Conservation (phyloP, 2,113 vertebrate genomes). For the Sclerurus mexicanus region DNA sequence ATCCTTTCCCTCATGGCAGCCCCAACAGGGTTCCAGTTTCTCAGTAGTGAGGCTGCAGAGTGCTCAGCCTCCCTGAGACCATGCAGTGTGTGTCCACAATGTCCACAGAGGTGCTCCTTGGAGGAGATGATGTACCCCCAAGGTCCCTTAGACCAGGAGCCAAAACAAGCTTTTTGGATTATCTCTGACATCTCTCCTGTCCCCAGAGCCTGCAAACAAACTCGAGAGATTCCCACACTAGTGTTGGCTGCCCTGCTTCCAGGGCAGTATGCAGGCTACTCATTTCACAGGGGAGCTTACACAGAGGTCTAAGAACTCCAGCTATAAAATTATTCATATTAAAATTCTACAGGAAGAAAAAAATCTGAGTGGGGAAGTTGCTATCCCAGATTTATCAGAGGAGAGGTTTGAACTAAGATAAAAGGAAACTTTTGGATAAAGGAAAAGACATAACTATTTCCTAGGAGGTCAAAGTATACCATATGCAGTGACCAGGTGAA, state of each 20-base stretch:
- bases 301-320: background rate
- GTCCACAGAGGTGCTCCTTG: background rate
- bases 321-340: background rate
- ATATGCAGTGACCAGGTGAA: background rate
- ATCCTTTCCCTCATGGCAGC: background rate
- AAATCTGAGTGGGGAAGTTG: background rate
- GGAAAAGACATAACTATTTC: background rate
- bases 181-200: background rate
- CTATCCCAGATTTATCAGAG: background rate
- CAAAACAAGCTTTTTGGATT: background rate
- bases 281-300: background rate
- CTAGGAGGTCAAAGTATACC: background rate
- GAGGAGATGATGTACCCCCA: background rate
- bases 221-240: background rate
- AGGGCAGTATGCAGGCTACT: background rate
- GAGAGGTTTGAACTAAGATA: background rate
- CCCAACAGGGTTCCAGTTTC: background rate
- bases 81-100: background rate
- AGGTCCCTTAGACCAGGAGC: background rate
- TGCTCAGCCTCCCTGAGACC: background rate
- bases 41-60: background rate
- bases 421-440: background rate
- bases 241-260: background rate
- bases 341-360: background rate
- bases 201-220: background rate